Base-by-base conservation (phyloP, 2,888 invertebrate species). In the Lycia hirtaria region DNA sequence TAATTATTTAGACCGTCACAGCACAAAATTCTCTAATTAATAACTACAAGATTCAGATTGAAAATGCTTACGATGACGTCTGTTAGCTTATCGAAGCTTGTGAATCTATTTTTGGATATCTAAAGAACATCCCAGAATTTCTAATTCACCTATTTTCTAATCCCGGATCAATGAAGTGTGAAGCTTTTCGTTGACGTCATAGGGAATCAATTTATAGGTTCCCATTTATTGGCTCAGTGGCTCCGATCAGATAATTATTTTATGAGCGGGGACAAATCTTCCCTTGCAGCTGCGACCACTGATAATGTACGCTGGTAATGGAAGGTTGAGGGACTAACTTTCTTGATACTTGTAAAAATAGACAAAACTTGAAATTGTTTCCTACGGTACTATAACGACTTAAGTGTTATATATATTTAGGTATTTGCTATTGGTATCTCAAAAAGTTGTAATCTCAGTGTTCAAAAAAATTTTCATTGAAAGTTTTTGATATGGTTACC, bases 201-300 rank as follows among this genome's bases (percentile, higher is more conserved):
- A 79, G 73, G 62, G 77, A 79, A 85, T 78, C 81, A 84, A 87
- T 88, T 83, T 86, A 84, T 76, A 62, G 69, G 72, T 76, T 71
- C 83, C 60, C 71, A 92, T 92, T 88, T 84, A 73, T 73, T 80
- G 85, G 83, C 79, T 69, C 83, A 84, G 61, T 76, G 85, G 76
- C 65, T 80, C 76, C 75, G 67, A 89, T 90, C 88, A 81, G 89
- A 90, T 88, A 88, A 89, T 87, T 83, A 85, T 87, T 84, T 83
- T 73, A 85, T 79, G 79, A 76, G 77, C 76, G 72, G 76, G 68
- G 85, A 85, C 87, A 86, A 84, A 85, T 88, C 81, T 80, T 78
- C 78, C 73, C 76, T 78, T 80, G 85, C 91, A 90, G 88, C 91
- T 91, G 91, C 69, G 87, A 67, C 85, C 82, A 69, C 65, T 66